Evolutionary conservation across 2,888 invertebrate genomes (phyloP), one percentile per base, ranked within the genome.

Genomic region (Thelaira solivaga): DNA sequence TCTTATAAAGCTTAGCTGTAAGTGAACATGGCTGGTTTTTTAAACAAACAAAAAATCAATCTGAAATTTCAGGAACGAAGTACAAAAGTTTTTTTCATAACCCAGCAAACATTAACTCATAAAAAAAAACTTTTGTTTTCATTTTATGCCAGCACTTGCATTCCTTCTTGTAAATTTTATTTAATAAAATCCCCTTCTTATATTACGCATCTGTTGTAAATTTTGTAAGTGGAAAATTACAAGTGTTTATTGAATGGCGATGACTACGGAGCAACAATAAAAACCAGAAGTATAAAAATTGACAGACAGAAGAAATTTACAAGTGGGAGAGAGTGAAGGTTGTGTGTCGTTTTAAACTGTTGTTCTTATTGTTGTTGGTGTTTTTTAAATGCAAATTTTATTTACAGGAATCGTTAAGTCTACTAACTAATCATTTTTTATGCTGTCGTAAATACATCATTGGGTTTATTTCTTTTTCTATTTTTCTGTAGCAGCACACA

Each of bases 141-240:
- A 26, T 6, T 26, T 4, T 26, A 6, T 26, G 26, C 4, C 4
- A 26, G 6, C 26, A 26, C 6, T 6, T 26, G 4, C 26, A 26
- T 5, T 26, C 11, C 2, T n/a, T 36, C 34, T n/a, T n/a, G 3
- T 11, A 10, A 34, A 43, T 18, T 8, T 41, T 8, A 3, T 18
- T 18, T 10, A 4, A 18, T 20, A 10, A 10, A 5, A 24, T 1
- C n/a, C 24, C 34, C n/a, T 55, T 18, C 8, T 62, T 24, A 13
- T 26, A 65, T 1, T 11, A 51, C 65, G 65, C 26, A 5, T 22
- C 34, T 59, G 65, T 8, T 31, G 5, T 6, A 39, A 4, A 6
- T 34, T 20, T 53, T 47, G 24, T 43, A 41, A 55, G 24, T 36
- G 68, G 73, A 77, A 73, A 77, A 68, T 36, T 73, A 68, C 73